Evolutionary conservation across 2,888 invertebrate genomes (phyloP).

Genomic region (Pecten maximus): DNA sequence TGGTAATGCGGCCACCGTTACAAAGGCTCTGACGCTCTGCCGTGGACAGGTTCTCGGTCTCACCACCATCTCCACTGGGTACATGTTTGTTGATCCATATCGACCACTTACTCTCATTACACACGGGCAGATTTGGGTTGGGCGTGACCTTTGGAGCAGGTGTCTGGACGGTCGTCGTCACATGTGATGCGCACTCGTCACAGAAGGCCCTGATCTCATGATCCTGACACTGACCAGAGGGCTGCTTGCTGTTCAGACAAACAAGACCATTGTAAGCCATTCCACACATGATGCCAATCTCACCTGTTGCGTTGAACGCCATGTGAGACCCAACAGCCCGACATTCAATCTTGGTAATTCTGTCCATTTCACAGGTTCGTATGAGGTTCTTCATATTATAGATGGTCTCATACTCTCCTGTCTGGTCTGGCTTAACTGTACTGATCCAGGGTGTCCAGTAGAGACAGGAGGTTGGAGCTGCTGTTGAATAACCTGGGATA

Average conservation of each 20-base stretch:
- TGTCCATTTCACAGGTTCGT: slow-evolving; percentile 60
- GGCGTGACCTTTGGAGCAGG: not conserved
- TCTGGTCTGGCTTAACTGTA: slow-evolving; percentile 62
- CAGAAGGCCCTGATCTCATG: slow-evolving; percentile 79
- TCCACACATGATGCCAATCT: slow-evolving; percentile 83
- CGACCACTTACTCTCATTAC: slow-evolving; percentile 63
- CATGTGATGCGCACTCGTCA: slow-evolving; percentile 64
- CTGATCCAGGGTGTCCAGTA: slow-evolving; percentile 78
- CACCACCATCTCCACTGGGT: slow-evolving; percentile 55
- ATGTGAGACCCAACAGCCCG: slow-evolving; percentile 66
- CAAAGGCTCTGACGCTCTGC: slow-evolving; percentile 61
- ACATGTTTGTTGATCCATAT: slow-evolving; percentile 69
- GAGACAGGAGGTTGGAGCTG: slow-evolving; percentile 60
- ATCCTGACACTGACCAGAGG: slow-evolving; percentile 70
- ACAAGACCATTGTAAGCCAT: slow-evolving; percentile 85
- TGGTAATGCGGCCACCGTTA: slow-evolving; percentile 67
- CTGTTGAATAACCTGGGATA: slow-evolving; percentile 11
- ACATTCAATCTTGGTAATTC: slow-evolving; percentile 65
- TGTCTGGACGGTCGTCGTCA: slow-evolving; percentile 41
- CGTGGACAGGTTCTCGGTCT: slow-evolving; percentile 61
- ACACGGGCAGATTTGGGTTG: not conserved
- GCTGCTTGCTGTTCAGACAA: slow-evolving; percentile 83
- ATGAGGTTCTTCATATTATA: slow-evolving; percentile 64
- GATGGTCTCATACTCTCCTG: slow-evolving; percentile 68
- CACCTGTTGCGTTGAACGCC: slow-evolving; percentile 85